Conservation (phyloP, 2,113 vertebrate species). For the Glaucidium brasilianum region DNA sequence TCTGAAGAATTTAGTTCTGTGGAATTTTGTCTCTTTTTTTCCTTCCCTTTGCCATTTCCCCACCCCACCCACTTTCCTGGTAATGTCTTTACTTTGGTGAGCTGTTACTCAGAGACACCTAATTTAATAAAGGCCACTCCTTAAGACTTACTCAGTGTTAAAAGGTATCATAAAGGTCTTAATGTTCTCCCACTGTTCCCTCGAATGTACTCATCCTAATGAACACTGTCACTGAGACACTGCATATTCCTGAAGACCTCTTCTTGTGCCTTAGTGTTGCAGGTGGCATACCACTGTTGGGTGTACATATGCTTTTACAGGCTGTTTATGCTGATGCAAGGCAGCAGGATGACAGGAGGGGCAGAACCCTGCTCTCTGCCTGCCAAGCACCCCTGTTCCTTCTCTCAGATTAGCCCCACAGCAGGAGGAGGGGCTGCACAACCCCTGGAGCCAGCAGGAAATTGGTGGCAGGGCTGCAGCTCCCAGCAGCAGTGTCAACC, state of each 20-base stretch:
- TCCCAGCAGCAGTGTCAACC: not conserved
- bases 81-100: not conserved
- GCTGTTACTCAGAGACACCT: not conserved
- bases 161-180: not conserved
- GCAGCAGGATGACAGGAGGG: not conserved
- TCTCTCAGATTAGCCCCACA: rapidly evolving
- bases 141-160: not conserved
- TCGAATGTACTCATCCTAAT: not conserved
- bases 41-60: not conserved
- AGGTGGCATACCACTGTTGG: not conserved
- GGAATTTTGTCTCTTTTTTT: not conserved
- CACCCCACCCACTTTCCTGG: not conserved
- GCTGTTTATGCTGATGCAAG: not conserved
- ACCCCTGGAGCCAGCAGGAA: rapidly evolving
- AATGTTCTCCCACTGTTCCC: not conserved
- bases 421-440: not conserved
- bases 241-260: rapidly evolving
- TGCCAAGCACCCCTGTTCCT: not conserved
- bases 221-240: rapidly evolving
- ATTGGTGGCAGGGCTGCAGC: not conserved
- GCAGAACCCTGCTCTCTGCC: not conserved
- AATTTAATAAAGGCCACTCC: not conserved
- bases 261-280: not conserved
- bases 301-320: not conserved
- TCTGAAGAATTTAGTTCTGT: not conserved